These are phyloP conservation scores for Microctonus hyperodae DNA, from an alignment of 2,888 invertebrate species.

Conservation along the genomic window DNA sequence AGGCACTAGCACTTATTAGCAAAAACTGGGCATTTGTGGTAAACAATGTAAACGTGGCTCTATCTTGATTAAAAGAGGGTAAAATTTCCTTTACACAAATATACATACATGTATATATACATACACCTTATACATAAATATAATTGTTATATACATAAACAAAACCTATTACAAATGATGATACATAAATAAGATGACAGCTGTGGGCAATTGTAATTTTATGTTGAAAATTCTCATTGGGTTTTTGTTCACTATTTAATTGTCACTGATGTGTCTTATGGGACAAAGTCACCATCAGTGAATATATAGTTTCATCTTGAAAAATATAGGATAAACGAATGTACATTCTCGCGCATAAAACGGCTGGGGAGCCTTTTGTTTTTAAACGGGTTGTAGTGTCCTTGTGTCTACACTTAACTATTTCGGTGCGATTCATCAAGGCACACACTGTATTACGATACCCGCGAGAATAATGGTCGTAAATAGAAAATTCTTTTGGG, in stretches of 20 bases:
- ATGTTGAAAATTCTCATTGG: not conserved
- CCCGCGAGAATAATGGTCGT: slow-evolving; percentile 42
- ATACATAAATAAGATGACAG: not conserved
- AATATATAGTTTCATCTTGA: not conserved
- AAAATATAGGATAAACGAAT: not conserved
- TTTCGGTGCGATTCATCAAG: slow-evolving; percentile 45
- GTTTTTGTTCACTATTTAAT: not conserved
- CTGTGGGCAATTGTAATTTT: not conserved
- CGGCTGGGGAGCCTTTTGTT: slow-evolving; percentile 4
- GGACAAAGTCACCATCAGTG: not conserved
- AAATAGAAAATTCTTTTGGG: slow-evolving; percentile 33
- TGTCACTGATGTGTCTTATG: not conserved
- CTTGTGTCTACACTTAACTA: slow-evolving; percentile 33
- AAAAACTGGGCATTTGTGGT: not conserved
- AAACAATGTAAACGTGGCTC: slow-evolving; percentile 6
- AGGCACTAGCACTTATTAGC: slow-evolving; percentile 5
- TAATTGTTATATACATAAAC: not conserved
- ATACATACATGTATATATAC: not conserved
- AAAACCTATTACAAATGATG: not conserved
- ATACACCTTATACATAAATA: not conserved
- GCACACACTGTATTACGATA: slow-evolving; percentile 42
- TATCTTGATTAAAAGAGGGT: slow-evolving; percentile 2
- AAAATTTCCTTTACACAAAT: not conserved
- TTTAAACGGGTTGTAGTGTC: slow-evolving; percentile 32
- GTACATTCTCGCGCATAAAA: not conserved